Evolutionary conservation across 2,888 invertebrate species (phyloP), one percentile per base, ranked within the genome.

Genomic region (Ormyrus nitidulus): DNA sequence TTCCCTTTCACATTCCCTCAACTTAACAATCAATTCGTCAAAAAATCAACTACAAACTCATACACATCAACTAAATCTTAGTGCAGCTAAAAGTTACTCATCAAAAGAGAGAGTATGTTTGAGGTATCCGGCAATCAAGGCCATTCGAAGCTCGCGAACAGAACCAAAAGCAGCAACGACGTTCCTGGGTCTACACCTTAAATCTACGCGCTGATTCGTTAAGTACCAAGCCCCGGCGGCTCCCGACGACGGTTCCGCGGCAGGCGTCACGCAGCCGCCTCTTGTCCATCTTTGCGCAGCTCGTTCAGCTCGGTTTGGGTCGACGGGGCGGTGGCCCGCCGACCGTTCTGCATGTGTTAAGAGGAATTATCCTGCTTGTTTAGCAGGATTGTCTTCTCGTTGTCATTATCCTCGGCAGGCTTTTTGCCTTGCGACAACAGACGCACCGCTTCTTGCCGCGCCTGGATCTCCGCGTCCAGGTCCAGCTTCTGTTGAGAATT

Each of bases 341-440:
- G 88, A 86, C 88, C 85, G 53, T 87, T 88, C 83, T 85, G 85
- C 79, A 86, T 85, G 82, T 86, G 90, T 89, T 90, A 90, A 89
- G 89, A 89, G 11, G 73, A 70, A 10, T 75, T 68, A 6, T 80
- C 79, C 34, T 79, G 82, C 13, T 80, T 79, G 11, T 77, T 80
- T 78, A 90, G 84, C 72, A 89, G 85, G 83, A 87, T 89, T 72
- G 87, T 85, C 77, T 84, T 86, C 77, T 90, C 90, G 65, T 89
- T 89, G 9, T 85, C 85, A 10, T 89, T 34, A 34, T 34, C 34
- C 34, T 34, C 88, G 11, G 11, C 19, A 2, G 69, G 10, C 7
- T 70, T 75, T 51, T 84, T 87, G 54, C 85, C 86, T 6, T 74
- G 77, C 6, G 86, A 82, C 62, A 87, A 82, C 6, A 86, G 81